A percentile compares a stretch with the other conserved stretches of the same genome.
Evolutionary conservation across 2,113 vertebrate species (phyloP).

Genomic region (Marcusenius ussheri): DNA sequence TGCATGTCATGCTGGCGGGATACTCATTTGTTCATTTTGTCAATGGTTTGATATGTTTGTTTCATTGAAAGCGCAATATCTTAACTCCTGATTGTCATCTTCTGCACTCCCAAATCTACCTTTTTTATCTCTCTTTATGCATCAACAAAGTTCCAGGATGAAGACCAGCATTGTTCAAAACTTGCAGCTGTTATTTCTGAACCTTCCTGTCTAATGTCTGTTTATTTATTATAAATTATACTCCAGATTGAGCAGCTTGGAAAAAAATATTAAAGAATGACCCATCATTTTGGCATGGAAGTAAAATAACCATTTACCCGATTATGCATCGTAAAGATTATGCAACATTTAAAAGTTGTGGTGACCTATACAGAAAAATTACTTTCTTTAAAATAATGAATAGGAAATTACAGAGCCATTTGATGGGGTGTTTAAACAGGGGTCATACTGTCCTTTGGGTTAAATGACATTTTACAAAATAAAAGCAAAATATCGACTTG

Average conservation of each 20-base stretch:
- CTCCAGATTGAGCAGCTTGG: neutral
- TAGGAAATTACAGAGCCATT: neutral
- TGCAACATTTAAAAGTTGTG: neutral
- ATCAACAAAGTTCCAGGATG: neutral
- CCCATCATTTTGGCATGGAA: neutral
- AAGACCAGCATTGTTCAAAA: neutral
- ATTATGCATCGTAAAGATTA: neutral
- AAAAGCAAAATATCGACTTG: neutral
- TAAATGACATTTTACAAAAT: neutral
- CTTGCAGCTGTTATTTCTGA: neutral
- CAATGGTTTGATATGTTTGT: neutral
- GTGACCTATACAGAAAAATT: neutral
- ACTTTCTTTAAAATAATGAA: neutral
- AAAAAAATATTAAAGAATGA: neutral
- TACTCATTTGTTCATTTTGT: neutral
- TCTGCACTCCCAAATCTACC: neutral
- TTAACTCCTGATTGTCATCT: neutral
- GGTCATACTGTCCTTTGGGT: neutral
- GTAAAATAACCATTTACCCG: neutral
- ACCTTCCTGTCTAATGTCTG: neutral
- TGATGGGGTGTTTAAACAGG: neutral
- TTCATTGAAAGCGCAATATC: neutral
- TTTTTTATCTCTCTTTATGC: neutral
- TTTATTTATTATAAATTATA: neutral
- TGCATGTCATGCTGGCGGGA: neutral